Conservation (phyloP, 2,888 invertebrate species). For the Monochamus alternatus region DNA sequence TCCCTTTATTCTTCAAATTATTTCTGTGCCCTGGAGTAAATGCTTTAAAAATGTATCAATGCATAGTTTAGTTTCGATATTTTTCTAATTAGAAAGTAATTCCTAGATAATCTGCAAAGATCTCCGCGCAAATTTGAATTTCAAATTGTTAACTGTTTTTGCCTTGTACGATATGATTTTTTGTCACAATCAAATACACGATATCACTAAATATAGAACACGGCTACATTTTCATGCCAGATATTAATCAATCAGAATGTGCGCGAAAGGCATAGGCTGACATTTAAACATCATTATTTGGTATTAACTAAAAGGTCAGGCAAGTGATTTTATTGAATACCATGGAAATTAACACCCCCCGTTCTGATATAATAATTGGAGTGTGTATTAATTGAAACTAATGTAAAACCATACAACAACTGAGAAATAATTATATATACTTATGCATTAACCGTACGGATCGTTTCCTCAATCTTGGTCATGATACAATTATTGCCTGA, state of each 20-base stretch:
- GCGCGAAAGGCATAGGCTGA: conserved; percentile 41
- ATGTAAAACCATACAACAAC: background rate
- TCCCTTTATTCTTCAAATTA: no score
- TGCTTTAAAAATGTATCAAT: no score
- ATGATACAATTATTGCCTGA: background rate
- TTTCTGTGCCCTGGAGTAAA: no score
- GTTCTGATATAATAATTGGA: conserved; percentile 11
- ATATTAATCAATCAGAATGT: conserved; percentile 48
- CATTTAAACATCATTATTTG: conserved; percentile 43
- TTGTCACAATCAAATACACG: conserved; percentile 7
- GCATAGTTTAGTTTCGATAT: no score
- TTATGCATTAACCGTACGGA: background rate
- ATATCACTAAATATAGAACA: conserved; percentile 43
- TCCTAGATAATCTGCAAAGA: no score
- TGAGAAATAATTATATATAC: conserved; percentile 3
- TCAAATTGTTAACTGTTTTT: conserved; percentile 5
- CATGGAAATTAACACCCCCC: conserved; percentile 13
- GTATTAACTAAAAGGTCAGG: conserved; percentile 42
- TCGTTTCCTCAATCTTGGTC: conserved; percentile 8
- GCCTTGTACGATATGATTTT: conserved; percentile 1
- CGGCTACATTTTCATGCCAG: conserved; percentile 42
- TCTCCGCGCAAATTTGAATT: background rate
- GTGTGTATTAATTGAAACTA: conserved; percentile 19
- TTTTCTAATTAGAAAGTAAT: no score
- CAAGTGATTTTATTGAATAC: conserved; percentile 5